These are phyloP conservation scores for Sylvilagus floridanus DNA, from an alignment of 2,797 vertebrate genomes.

Conservation along the genomic window DNA sequence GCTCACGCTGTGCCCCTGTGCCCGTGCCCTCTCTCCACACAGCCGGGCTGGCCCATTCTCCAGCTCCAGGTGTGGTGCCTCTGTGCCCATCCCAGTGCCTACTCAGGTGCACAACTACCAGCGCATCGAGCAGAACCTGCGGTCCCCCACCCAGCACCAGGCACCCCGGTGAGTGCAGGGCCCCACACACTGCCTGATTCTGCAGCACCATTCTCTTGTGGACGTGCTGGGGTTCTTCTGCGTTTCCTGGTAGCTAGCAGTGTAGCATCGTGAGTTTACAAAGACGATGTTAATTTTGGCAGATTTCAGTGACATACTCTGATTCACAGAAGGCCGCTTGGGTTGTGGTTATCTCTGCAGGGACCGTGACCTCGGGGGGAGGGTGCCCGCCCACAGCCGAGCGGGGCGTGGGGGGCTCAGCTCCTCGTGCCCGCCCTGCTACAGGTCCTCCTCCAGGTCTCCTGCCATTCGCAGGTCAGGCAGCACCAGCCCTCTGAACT, in stretches of 20 bases:
- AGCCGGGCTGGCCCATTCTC: constrained; percentile 88
- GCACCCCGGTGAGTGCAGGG: constrained; percentile 88
- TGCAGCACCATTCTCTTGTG: fast-evolving
- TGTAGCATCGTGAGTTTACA: background rate
- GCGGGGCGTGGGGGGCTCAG: background rate
- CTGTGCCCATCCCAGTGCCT: constrained; percentile 96
- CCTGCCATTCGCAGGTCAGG: constrained; percentile 87
- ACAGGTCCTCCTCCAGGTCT: constrained; percentile 85
- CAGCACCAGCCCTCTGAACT: constrained; percentile 87
- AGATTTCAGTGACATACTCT: background rate
- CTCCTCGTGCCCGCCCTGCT: background rate
- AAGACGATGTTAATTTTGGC: background rate
- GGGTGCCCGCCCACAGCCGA: no score
- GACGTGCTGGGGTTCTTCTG: fast-evolving
- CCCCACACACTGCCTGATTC: fast-evolving
- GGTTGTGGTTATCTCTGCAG: background rate
- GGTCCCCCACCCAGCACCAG: constrained; percentile 90
- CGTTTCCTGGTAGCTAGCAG: no score
- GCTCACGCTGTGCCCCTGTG: background rate
- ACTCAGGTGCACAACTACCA: constrained; percentile 97
- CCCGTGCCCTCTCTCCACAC: background rate
- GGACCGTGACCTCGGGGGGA: background rate
- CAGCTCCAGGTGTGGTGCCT: constrained; percentile 89
- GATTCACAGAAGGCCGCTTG: background rate
- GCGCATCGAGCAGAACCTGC: constrained; percentile 95